Base-by-base conservation (phyloP, 2,797 vertebrate genomes). In the Manis crassicaudata region DNA sequence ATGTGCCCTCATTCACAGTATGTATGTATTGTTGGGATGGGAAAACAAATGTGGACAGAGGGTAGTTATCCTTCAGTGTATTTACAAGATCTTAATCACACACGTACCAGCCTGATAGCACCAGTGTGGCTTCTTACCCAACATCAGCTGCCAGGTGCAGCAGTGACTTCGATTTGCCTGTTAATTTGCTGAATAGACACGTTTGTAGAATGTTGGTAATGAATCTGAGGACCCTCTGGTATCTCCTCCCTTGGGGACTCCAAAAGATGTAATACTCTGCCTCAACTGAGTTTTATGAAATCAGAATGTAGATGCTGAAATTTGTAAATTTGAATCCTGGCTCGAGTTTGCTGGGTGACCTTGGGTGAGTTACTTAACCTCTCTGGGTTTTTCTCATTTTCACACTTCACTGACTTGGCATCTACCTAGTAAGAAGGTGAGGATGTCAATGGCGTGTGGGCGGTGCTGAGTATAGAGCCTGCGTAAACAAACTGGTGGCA, bases 1-100 rank as follows among this genome's bases (percentile, higher is more conserved):
- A 6, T 11, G 10, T 13, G n/a, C 52, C 37, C 4, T 68, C 6
- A 0, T 23, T 76, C 52, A 18, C 10, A 25, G 0, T 52, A 9
- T 6, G 6, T 35, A 21, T 73, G 7, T 58, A 29, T 8, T 54
- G 73, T 75, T 50, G 32, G 85, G 46, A 32, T 27, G 21, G 27
- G 52, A 60, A 80, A 43, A 56, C 37, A 52, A n/a, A 29, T 58
- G 32, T 0, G 2, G n/a, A 20, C 7, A 20, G 50, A 63, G 68
- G 35, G 54, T 3, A 35, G n/a, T 11, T 29, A 27, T 68, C 77
- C 35, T 81, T 52, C 29, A 5, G 50, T 73, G 80, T 75, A 18
- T 75, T 62, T 79, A 25, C 32, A 60, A 88, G 40, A 14, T 29
- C 20, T 43, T 63, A 75, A 18, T 81, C 60, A 58, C 40, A 72